Base-by-base conservation (phyloP, 2,113 vertebrate species). In the Sorex araneus region DNA sequence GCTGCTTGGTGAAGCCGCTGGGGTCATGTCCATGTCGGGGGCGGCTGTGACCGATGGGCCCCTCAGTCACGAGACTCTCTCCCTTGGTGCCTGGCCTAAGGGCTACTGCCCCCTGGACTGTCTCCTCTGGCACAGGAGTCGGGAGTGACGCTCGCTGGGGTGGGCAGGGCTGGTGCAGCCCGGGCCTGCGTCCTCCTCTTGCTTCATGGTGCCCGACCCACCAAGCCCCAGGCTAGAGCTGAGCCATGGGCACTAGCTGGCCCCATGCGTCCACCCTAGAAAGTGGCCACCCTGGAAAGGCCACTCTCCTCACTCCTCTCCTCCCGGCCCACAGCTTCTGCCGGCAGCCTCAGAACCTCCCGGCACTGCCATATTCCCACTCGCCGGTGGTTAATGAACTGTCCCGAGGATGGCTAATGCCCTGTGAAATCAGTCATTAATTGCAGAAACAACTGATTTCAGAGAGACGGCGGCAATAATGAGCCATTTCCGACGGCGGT, bases 371-470 rank as follows among this genome's bases (percentile, higher is more conserved):
- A 0, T 32, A 60, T 79, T 88, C 89, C 63, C 95, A 96, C 94
- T 90, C 75, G 74, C 80, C 86, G 92, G 95, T 74, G 92, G 94
- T 96, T 97, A 97, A 97, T 95, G 97, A 96, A 88, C 94, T 96
- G 96, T 91, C 95, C 83, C 90, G 1, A 67, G 89, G 71, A 79
- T 96, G 96, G 92, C 96, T 96, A 97, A 96, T 95, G 95, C 96
- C 70, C 94, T 97, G 94, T 97, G 93, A 98, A 97, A 98, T 97
- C 97, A 97, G 97, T 96, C 95, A 92, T 97, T 97, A 97, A 97
- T 96, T 97, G 97, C 93, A 97, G 97, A 97, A 98, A 97, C 97
- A 97, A 97, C 97, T 82, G 96, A 97, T 98, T 97, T 97, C 80
- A 63, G 96, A 92, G 96, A 92, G 89, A 96, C 92, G 0, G 0